Evolutionary conservation across 2,113 vertebrate genomes (phyloP).

Genomic region (Podocnemis expansa): DNA sequence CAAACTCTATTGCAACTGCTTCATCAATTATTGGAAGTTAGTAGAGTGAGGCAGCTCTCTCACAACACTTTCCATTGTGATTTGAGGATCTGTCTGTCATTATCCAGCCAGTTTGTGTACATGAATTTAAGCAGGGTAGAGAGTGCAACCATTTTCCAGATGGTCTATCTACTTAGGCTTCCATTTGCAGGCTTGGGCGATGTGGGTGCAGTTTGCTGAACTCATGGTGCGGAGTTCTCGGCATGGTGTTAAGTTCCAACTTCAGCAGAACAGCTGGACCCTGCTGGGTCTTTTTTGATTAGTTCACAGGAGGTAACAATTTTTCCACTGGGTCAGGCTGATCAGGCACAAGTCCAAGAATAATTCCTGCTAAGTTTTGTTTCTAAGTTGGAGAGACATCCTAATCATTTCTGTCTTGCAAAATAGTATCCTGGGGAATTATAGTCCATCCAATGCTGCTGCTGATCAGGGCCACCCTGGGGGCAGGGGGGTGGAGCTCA

Average conservation of each 20-base stretch:
- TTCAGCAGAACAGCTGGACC: background rate
- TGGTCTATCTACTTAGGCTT: background rate
- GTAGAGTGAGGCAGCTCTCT: constrained; percentile 68
- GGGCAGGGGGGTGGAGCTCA: too few relatives aligned
- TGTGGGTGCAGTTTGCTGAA: accelerated
- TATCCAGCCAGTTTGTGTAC: background rate
- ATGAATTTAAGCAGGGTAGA: background rate
- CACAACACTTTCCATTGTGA: constrained; percentile 44
- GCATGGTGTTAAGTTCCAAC: background rate
- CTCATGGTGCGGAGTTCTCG: accelerated
- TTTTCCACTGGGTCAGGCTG: background rate
- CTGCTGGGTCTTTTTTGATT: background rate
- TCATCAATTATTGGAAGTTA: constrained; percentile 62
- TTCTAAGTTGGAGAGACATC: background rate
- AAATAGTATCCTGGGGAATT: background rate
- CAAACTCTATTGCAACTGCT: constrained; percentile 69
- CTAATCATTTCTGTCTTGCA: background rate
- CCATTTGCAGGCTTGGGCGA: background rate
- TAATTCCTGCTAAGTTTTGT: constrained; percentile 16
- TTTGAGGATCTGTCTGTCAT: constrained; percentile 56
- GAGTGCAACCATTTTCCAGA: background rate
- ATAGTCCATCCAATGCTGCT: background rate
- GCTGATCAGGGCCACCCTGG: too few relatives aligned
- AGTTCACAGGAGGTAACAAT: background rate
- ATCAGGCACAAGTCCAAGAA: background rate